Percentiles rank a stretch among this genome's conserved stretches.
phyloP scores from a whole-genome alignment of 1,140 invertebrate species.

The Drosophila kepulauana region DNA sequence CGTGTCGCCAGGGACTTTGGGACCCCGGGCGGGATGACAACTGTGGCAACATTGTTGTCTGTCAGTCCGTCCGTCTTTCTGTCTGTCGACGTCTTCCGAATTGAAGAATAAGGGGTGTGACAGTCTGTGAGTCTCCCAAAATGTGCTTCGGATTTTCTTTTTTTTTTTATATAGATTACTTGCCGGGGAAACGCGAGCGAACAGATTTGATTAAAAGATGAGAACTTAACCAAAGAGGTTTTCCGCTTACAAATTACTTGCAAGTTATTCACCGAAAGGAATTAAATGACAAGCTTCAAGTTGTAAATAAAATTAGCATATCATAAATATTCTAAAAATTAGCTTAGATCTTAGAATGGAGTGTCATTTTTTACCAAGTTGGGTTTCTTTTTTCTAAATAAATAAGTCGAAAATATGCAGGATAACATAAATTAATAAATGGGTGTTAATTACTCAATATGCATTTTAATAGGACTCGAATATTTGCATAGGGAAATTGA shows the following conservation, averaged over 20 bases:
- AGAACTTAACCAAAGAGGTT: slow-evolving; percentile 9
- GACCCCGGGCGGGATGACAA: slow-evolving; percentile 17
- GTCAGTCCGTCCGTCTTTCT: background rate
- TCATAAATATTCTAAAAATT: background rate
- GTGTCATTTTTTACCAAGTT: no score
- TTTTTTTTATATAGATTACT: slow-evolving; percentile 15
- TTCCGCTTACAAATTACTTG: slow-evolving; percentile 5
- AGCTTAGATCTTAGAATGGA: background rate
- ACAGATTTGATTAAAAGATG: slow-evolving; percentile 8
- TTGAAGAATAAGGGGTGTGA: slow-evolving; percentile 38
- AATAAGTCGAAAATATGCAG: no score
- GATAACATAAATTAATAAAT: no score
- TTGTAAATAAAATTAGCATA: background rate
- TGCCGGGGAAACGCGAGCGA: background rate
- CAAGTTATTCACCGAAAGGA: background rate
- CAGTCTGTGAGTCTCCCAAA: slow-evolving; percentile 4
- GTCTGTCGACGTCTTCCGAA: no score
- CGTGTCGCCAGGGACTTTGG: slow-evolving; percentile 40
- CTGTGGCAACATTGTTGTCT: background rate
- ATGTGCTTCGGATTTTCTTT: slow-evolving; percentile 2
- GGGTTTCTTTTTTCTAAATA: no score
- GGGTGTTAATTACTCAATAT: no score
- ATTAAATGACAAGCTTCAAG: background rate
- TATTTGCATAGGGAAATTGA: no score
- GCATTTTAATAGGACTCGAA: no score